Percentiles rank a stretch among this genome's conserved stretches.
Conservation (phyloP, 2,113 vertebrate species). For the Oreochromis niloticus region DNA sequence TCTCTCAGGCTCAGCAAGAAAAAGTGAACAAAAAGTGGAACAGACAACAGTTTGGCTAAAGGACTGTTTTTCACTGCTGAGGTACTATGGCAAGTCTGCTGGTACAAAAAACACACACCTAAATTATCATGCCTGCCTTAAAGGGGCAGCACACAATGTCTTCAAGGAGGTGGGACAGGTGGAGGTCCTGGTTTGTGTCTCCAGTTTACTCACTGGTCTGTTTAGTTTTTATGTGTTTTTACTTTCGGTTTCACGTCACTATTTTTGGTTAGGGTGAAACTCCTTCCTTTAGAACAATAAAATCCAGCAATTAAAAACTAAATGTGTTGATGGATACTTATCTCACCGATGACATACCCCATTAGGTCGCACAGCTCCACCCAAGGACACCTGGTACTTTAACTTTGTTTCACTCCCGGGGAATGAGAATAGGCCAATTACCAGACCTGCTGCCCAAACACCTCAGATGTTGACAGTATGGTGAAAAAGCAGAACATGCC, state of each 20-base stretch:
- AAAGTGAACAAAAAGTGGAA: no score
- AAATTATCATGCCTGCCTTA: no score
- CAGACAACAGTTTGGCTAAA: no score
- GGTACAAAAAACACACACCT: no score
- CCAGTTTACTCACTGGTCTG: neutral
- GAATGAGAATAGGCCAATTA: neutral
- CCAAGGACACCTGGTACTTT: neutral
- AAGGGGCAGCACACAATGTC: neutral
- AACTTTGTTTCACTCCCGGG: neutral
- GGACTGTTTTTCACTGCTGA: no score
- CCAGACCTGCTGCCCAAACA: neutral
- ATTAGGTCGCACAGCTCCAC: neutral
- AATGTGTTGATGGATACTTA: neutral
- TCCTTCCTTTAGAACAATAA: neutral
- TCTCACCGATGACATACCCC: neutral
- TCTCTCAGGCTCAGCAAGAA: no score
- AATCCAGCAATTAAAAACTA: neutral
- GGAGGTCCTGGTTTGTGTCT: neutral
- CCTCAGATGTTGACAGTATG: neutral
- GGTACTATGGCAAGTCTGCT: no score
- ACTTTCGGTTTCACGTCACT: fast-evolving
- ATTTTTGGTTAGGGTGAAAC: neutral
- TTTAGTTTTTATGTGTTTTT: neutral
- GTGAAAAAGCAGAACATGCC: neutral
- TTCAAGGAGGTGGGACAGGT: neutral